Percentiles rank a stretch among this genome's conserved stretches.
Conservation (phyloP, 1,140 invertebrate genomes). For the Ladona fulva region DNA sequence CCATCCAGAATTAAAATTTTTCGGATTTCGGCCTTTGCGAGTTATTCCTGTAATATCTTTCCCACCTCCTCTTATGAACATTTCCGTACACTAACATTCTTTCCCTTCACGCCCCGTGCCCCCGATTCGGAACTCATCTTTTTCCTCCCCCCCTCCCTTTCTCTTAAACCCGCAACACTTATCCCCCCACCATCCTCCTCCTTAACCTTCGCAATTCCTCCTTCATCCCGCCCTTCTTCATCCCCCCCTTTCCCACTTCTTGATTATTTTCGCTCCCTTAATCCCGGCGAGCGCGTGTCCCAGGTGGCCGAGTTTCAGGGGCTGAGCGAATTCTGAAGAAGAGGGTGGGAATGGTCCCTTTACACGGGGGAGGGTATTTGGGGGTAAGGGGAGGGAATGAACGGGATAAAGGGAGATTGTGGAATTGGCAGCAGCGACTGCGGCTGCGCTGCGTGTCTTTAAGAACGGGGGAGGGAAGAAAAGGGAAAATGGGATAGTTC, state of each 20-base stretch:
- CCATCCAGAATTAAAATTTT: no score
- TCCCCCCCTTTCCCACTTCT: no score
- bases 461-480: no score
- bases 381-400: neutral
- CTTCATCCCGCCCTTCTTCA: no score
- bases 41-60: no score
- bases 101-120: neutral
- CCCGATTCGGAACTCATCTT: neutral
- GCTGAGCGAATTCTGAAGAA: neutral
- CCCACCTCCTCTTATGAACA: no score
- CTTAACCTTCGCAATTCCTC: neutral
- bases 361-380: neutral
- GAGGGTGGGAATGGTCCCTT: neutral
- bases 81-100: no score
- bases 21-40: no score
- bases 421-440: neutral
- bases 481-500: neutral
- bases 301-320: conserved; percentile 5
- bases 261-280: conserved; percentile 9
- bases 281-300: neutral
- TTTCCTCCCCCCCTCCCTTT: neutral
- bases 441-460: neutral
- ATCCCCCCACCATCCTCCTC: neutral
- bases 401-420: neutral
- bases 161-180: neutral